These are phyloP conservation scores for Heliconius ismenius DNA, from an alignment of 2,888 invertebrate species.

Conservation along the genomic window DNA sequence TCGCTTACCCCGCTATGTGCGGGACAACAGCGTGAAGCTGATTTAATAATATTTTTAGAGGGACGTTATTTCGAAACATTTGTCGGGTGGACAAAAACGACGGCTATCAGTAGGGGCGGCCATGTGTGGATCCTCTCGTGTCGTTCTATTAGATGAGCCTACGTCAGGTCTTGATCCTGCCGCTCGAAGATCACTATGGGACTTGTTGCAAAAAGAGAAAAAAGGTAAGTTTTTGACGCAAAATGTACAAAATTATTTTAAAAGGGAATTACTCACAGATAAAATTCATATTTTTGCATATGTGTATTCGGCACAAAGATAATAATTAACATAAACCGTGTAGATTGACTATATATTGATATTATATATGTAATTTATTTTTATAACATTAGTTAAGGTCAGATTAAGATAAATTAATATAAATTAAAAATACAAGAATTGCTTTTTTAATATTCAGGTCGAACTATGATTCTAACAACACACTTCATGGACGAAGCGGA, in stretches of 20 bases:
- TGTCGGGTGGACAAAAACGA: constrained; percentile 97
- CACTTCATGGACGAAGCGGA: constrained; percentile 97
- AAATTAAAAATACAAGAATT: neutral
- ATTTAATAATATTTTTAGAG: constrained; percentile 54
- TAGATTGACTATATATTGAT: neutral
- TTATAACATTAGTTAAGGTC: neutral
- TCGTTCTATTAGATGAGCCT: constrained; percentile 90
- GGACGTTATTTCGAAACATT: constrained; percentile 80
- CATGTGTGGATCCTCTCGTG: constrained; percentile 90
- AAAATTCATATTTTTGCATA: too few relatives aligned
- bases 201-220: constrained; percentile 88
- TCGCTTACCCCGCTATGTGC: too few relatives aligned
- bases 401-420: neutral
- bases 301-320: too few relatives aligned
- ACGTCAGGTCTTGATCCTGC: constrained; percentile 96
- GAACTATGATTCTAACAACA: constrained; percentile 91
- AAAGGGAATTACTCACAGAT: neutral
- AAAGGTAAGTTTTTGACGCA: constrained; percentile 60
- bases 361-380: neutral
- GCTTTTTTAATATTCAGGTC: constrained; percentile 65
- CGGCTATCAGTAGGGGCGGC: constrained; percentile 94
- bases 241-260: neutral
- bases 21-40: too few relatives aligned
- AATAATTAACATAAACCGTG: too few relatives aligned
- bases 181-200: constrained; percentile 93